phyloP scores from a whole-genome alignment of 2,888 invertebrate species.

The Rhynchonema sp. region DNA sequence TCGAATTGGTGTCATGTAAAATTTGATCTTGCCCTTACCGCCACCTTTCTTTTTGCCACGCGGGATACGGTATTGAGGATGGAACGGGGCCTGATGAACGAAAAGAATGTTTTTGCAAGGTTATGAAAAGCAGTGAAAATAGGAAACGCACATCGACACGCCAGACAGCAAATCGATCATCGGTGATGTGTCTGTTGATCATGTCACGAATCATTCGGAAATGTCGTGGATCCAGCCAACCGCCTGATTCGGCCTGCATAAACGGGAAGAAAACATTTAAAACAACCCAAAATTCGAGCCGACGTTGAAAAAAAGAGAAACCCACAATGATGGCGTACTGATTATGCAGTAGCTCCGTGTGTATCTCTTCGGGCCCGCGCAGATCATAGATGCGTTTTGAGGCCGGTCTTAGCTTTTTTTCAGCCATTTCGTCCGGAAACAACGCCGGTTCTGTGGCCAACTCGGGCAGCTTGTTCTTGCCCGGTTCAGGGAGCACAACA shows the following conservation, averaged over 20 bases:
- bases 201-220: slow-evolving; percentile 66
- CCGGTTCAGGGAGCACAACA: background rate
- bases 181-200: slow-evolving; percentile 56
- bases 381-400: slow-evolving; percentile 6
- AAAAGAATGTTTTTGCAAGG: slow-evolving; percentile 2
- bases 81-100: slow-evolving; percentile 63
- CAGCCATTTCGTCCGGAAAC: background rate
- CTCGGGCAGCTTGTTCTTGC: background rate
- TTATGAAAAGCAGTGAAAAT: slow-evolving; percentile 1
- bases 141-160: slow-evolving; percentile 88
- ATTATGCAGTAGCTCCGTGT: slow-evolving; percentile 62
- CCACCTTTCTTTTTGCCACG: slow-evolving; percentile 71
- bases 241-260: slow-evolving; percentile 61
- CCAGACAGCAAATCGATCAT: slow-evolving; percentile 71
- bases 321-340: slow-evolving; percentile 80
- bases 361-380: slow-evolving; percentile 64
- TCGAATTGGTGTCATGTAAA: slow-evolving; percentile 81
- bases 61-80: too few species aligned
- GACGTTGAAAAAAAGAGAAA: slow-evolving; percentile 10
- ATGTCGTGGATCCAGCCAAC: slow-evolving; percentile 56
- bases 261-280: slow-evolving; percentile 7
- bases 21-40: slow-evolving; percentile 81
- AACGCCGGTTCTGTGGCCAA: background rate
- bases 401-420: too few species aligned
- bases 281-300: too few species aligned